phyloP scores from a whole-genome alignment of 2,888 invertebrate species.

The Diploptera punctata region DNA sequence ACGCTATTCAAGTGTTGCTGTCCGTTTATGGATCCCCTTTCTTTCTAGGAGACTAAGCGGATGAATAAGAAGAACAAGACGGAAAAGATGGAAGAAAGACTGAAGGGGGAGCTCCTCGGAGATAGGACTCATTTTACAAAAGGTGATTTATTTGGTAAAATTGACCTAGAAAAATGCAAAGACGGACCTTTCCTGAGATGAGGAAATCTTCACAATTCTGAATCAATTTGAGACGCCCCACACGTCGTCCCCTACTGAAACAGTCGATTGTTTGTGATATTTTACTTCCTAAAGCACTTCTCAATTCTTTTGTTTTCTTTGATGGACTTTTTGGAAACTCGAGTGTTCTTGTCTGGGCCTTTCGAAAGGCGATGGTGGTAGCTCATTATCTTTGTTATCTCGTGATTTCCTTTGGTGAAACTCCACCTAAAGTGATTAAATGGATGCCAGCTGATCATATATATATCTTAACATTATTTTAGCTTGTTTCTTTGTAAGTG shows the following conservation, averaged over 20 bases:
- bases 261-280: neutral
- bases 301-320: neutral
- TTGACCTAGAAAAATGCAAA: too few species aligned
- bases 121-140: too few species aligned
- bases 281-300: neutral
- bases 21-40: too few species aligned
- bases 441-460: conserved; percentile 63
- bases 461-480: conserved; percentile 60
- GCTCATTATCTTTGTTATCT: too few species aligned
- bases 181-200: neutral
- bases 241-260: neutral
- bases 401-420: neutral
- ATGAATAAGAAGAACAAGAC: too few species aligned
- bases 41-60: too few species aligned
- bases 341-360: neutral
- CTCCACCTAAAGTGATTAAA: conserved; percentile 39
- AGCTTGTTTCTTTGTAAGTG: conserved; percentile 59
- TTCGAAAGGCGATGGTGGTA: neutral
- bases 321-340: neutral
- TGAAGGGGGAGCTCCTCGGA: too few species aligned
- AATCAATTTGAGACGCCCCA: neutral
- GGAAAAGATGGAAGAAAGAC: too few species aligned
- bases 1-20: too few species aligned
- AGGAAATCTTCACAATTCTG: neutral
- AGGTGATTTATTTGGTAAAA: too few species aligned